These are phyloP conservation scores for Tolypeutes matacus DNA, from an alignment of 2,797 vertebrate species.

Conservation along the genomic window DNA sequence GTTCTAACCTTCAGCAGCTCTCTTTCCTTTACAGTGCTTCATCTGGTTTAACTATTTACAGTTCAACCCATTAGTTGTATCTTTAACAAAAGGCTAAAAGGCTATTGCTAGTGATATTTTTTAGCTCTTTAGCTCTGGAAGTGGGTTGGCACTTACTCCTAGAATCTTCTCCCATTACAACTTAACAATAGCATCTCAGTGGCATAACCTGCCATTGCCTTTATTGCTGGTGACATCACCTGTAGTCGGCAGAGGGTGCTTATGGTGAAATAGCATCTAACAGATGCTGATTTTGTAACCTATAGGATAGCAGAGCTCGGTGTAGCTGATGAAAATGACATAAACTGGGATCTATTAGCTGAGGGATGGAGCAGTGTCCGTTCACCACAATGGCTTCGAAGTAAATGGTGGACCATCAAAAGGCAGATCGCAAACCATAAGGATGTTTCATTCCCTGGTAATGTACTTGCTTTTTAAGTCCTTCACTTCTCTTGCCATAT, in stretches of 20 bases:
- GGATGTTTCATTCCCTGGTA: conserved; percentile 96
- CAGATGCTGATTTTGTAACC: conserved; percentile 76
- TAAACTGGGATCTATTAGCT: conserved; percentile 97
- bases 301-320: conserved; percentile 95
- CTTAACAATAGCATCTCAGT: not conserved
- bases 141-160: not conserved
- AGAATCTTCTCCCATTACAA: not conserved
- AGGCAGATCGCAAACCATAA: conserved; percentile 99
- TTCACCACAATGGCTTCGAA: conserved; percentile 98
- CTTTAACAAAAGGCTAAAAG: not conserved
- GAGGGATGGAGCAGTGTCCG: conserved; percentile 99
- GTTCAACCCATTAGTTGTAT: not conserved
- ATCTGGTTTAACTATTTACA: not conserved
- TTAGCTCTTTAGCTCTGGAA: not conserved
- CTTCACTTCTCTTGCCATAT: conserved; percentile 51
- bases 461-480: conserved; percentile 69
- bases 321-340: conserved; percentile 96
- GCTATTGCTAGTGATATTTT: not conserved
- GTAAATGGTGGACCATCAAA: conserved; percentile 99
- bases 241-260: conserved; percentile 47
- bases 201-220: not conserved
- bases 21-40: conserved; percentile 33
- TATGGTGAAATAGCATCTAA: conserved; percentile 69
- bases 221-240: not conserved
- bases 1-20: not conserved